phyloP scores from a whole-genome alignment of 2,888 invertebrate genomes.

The Flexamia atlantica region DNA sequence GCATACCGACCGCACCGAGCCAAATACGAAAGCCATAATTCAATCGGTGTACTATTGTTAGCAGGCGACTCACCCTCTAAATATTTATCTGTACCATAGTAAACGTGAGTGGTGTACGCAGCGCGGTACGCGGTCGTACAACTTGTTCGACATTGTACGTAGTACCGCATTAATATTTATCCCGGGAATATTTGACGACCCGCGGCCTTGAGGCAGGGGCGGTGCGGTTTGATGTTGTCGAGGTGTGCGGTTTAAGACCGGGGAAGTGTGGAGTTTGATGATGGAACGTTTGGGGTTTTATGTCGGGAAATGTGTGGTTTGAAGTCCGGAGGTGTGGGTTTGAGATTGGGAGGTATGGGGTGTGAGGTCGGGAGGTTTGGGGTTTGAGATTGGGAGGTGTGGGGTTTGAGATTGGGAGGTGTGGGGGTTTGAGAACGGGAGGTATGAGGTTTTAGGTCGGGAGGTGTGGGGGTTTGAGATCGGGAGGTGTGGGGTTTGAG shows the following conservation, averaged over 20 bases:
- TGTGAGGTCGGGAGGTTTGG: too few relatives aligned
- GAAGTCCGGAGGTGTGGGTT: too few relatives aligned
- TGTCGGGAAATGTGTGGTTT: too few relatives aligned
- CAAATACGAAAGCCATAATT: slow-evolving; percentile 58
- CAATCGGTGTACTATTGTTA: slow-evolving; percentile 60
- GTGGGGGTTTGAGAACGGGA: too few relatives aligned
- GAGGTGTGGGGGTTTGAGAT: too few relatives aligned
- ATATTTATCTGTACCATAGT: slow-evolving; percentile 58
- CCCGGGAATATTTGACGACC: slow-evolving; percentile 16
- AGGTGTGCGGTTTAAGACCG: neutral
- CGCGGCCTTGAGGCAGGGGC: neutral
- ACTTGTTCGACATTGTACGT: slow-evolving; percentile 50
- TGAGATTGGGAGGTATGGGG: too few relatives aligned
- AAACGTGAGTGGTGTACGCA: slow-evolving; percentile 53
- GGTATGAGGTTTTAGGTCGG: too few relatives aligned
- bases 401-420: too few relatives aligned
- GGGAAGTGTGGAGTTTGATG: neutral
- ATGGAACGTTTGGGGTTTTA: too few relatives aligned
- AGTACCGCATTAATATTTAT: slow-evolving; percentile 56
- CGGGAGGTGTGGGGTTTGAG: too few relatives aligned
- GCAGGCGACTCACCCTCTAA: slow-evolving; percentile 41
- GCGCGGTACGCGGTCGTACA: slow-evolving; percentile 40
- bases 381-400: too few relatives aligned
- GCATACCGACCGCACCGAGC: slow-evolving; percentile 51
- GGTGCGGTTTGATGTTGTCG: slow-evolving; percentile 1